Evolutionary conservation across 2,888 invertebrate genomes (phyloP).

Genomic region (Chelonus formosanus): DNA sequence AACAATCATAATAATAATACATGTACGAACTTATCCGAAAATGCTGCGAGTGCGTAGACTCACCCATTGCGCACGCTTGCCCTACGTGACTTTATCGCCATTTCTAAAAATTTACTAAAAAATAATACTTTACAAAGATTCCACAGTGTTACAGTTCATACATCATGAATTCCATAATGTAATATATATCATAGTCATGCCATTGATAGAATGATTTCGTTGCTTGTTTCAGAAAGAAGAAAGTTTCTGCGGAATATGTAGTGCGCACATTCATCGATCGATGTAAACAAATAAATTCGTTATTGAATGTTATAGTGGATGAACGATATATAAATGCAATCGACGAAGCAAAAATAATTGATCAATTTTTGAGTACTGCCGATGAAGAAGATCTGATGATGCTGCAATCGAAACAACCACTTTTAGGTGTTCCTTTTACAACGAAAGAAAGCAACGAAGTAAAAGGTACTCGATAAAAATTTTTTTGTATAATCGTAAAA

Average conservation of each 20-base stretch:
- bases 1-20: no score
- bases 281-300: slow-evolving; percentile 78
- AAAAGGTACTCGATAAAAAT: slow-evolving; percentile 68
- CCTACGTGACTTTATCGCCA: no score
- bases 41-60: no score
- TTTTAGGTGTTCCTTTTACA: slow-evolving; percentile 92
- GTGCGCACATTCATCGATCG: slow-evolving; percentile 80
- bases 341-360: slow-evolving; percentile 78
- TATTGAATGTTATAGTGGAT: slow-evolving; percentile 85
- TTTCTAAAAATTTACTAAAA: no score
- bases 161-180: no score
- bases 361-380: slow-evolving; percentile 69
- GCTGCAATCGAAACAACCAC: slow-evolving; percentile 77
- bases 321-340: slow-evolving; percentile 81
- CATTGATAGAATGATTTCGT: no score
- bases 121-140: no score
- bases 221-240: slow-evolving; percentile 63
- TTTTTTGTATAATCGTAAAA: no score
- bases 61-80: no score
- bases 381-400: slow-evolving; percentile 69
- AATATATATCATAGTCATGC: no score
- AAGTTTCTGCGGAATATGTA: slow-evolving; percentile 75
- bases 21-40: no score
- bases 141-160: no score
- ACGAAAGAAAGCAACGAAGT: slow-evolving; percentile 89